Evolutionary conservation across 2,797 vertebrate species (phyloP), one percentile per base, ranked within the genome.

Genomic region (Micrastur ruficollis): DNA sequence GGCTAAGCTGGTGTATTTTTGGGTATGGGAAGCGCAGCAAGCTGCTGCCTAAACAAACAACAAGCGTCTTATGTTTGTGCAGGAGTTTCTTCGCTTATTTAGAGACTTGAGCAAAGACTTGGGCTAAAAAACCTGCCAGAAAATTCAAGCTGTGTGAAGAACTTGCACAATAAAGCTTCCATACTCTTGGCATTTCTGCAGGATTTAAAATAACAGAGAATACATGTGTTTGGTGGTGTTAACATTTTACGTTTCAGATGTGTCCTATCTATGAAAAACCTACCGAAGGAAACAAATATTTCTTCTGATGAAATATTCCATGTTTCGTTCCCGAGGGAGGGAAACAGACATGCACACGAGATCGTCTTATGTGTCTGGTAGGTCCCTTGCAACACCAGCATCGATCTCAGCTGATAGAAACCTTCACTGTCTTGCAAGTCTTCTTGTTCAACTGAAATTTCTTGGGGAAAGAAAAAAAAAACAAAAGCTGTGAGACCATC

Each of bases 371-470:
- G 38, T 81, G 36, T 27, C 49, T 90, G 59, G 26, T 52, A 68
- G 47, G 29, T 72, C 44, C 44, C 38, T 50, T 53, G 66, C 36
- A 81, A 76, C 76, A 46, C 61, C 67, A 98, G 50, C 1, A 55
- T 63, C 61, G 98, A 97, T 83, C 53, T 97, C 71, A 97, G 49
- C 61, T 97, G 74, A 89, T 89, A 73, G 96, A 97, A 97, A 93
- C 96, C 96, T 70, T 81, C 90, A 92, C 56, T 83, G 40, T 72
- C 49, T 90, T 93, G 97, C 23, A 12, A 88, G 26, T 83, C 75
- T 79, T 97, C 90, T 70, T 92, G 95, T 62, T 86, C 42, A 52
- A 97, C 68, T 75, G 76, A 23, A 75, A 97, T 90, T 63, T 84
- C 97, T 98, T 23, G 62, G 26, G 18, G 9, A 82, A 70, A 80